These are phyloP conservation scores for Parnassius glacialis DNA, from an alignment of 2,888 invertebrate genomes.

Conservation along the genomic window DNA sequence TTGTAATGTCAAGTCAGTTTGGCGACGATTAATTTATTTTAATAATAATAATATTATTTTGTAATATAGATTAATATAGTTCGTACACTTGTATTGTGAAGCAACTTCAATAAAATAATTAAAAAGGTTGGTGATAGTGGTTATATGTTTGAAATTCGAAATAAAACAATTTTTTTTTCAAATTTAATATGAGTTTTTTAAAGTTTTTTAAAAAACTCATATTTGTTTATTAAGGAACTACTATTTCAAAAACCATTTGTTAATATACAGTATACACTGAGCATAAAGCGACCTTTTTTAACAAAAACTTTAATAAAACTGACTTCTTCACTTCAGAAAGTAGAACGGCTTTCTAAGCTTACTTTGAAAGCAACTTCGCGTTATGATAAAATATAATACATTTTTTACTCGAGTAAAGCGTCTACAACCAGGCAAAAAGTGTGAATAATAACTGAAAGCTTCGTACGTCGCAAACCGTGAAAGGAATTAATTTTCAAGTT, in stretches of 20 bases:
- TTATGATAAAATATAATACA: slow-evolving; percentile 7
- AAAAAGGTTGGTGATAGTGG: too few relatives aligned
- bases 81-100: too few relatives aligned
- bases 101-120: too few relatives aligned
- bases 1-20: too few relatives aligned
- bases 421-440: slow-evolving; percentile 16
- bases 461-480: slow-evolving; percentile 38
- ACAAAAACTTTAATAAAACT: background rate
- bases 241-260: background rate
- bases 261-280: background rate
- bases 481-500: slow-evolving; percentile 64
- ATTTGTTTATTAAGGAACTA: too few relatives aligned
- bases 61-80: too few relatives aligned
- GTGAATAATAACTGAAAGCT: slow-evolving; percentile 23
- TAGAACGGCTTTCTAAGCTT: background rate
- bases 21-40: too few relatives aligned
- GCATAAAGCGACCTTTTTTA: background rate
- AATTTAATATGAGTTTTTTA: too few relatives aligned
- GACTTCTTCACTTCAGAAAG: background rate
- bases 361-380: background rate
- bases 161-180: too few relatives aligned
- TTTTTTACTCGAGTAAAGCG: slow-evolving; percentile 11
- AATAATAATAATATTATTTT: too few relatives aligned
- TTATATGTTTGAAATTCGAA: too few relatives aligned
- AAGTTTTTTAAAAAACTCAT: too few relatives aligned